Evolutionary conservation across 2,888 invertebrate species (phyloP), one percentile per base, ranked within the genome.

Genomic region (Pardosa pseudoannulata): DNA sequence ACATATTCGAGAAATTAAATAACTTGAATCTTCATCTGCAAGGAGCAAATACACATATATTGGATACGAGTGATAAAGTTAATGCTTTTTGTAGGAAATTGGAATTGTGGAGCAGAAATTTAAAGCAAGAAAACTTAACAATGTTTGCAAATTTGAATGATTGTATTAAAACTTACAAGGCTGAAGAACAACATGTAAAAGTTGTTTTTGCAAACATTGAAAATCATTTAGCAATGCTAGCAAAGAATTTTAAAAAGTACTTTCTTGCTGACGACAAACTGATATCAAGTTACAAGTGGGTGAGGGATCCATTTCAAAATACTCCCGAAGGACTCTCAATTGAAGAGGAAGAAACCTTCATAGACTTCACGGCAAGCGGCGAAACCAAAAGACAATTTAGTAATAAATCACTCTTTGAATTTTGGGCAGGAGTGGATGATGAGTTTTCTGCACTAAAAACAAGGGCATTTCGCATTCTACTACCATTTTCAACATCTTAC

Each of bases 231-330:
- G 28, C 65, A 36, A 39, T 75, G 74, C 64, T 75, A 39, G 62
- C 75, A 78, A 71, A 72, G 39, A 79, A 72, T 79, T 79, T 50
- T 46, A 79, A 79, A 65, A 80, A 56, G 39, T 68, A 74, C 68
- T 73, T 81, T 81, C 68, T 68, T 81, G 50, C 74, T 74, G 67
- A 73, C 50, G 73, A 80, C 65, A 73, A 73, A 32, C 50, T 80
- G 68, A 68, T 74, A 74, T 67, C 73, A 81, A 81, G 80, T 81
- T 81, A 74, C 80, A 74, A 81, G 80, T 81, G 80, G 67, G 68
- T 81, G 67, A 81, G 80, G 73, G 39, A 81, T 74, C 68, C 74
- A 56, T 81, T 80, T 73, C 73, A 73, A 67, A 80, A 67, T 65
- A 73, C 65, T 65, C 72, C 32, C 31, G 72, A 80, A 80, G 50